phyloP scores from a whole-genome alignment of 2,888 invertebrate genomes.

The Clistopyga incitator region DNA sequence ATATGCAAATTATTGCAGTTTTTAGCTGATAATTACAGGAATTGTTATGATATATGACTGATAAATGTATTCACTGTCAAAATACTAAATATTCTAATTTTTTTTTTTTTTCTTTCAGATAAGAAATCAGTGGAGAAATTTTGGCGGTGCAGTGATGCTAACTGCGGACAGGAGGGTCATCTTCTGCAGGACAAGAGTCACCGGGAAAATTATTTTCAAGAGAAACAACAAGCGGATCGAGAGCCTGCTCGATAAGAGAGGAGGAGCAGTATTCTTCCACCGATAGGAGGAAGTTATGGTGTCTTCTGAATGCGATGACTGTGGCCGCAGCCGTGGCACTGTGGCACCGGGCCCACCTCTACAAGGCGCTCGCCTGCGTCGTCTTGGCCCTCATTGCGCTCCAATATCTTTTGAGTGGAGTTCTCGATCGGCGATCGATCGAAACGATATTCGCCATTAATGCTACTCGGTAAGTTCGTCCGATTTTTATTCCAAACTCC shows the following conservation, averaged over 20 bases:
- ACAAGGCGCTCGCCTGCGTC: conserved; percentile 86
- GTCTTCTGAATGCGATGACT: conserved; percentile 82
- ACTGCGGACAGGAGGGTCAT: neutral
- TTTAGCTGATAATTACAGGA: no score
- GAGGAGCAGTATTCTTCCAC: conserved; percentile 74
- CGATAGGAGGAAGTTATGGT: conserved; percentile 82
- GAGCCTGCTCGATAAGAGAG: conserved; percentile 66
- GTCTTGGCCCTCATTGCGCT: conserved; percentile 89
- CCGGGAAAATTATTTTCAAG: neutral
- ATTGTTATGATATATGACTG: no score
- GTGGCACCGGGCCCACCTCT: conserved; percentile 86
- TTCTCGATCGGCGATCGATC: conserved; percentile 85
- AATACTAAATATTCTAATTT: conserved; percentile 1
- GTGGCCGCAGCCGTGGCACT: conserved; percentile 84
- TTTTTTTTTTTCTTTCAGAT: conserved; percentile 28
- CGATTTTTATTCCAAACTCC: no score
- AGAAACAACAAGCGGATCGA: conserved; percentile 20
- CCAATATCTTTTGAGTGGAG: conserved; percentile 89
- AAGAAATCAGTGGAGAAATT: neutral
- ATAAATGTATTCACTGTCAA: neutral
- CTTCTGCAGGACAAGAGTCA: neutral
- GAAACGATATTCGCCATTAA: conserved; percentile 83
- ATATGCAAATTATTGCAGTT: no score
- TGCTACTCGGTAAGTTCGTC: conserved; percentile 77
- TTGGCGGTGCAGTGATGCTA: conserved; percentile 29